Evolutionary conservation across 2,113 vertebrate species (phyloP), one percentile per base, ranked within the genome.

Genomic region (Gallinago jamesoni): DNA sequence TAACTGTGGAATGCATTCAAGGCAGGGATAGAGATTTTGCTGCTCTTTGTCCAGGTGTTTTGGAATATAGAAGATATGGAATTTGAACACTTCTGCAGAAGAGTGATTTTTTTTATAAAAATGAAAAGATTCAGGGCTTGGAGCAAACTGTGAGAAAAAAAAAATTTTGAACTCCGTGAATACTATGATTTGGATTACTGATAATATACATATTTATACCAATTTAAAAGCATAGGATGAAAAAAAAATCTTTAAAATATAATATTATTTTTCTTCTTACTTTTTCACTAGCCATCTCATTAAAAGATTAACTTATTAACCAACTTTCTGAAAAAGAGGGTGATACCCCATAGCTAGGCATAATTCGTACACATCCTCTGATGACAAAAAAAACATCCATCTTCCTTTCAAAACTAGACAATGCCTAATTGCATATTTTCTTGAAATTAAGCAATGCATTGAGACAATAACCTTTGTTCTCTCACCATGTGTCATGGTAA

Each of bases 401-500:
- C 25, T 75, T 82, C 20, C 5, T 75, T 59, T 19, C 14, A 64
- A 84, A 94, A 45, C 2, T 4, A 48, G 22, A 52, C n/a, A 56
- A 67, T 48, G 3, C 4, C 11, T 60, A 83, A 75, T 64, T 33
- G 6, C 3, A 12, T 62, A 23, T 73, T 89, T 77, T 39, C 24
- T 79, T 87, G 20, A 62, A 70, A 84, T 41, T 60, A 84, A 79
- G 10, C 10, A 47, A 25, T 41, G 1, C 35, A 16, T 47, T 84
- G 30, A 67, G 35, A 75, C 16, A 41, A 74, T 86, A 82, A 2
- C 6, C 15, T 73, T 64, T 20, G 6, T 53, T 68, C 2, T 73
- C 7, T 89, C 7, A 41, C 20, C 1, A 0, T 2, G 1, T 50
- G 9, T 52, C 27, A 5, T 35, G 8, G 48, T 27, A 62, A 47